phyloP scores from a whole-genome alignment of 30 jellyfish, hydroid and myxozoan genomes.

The Turritopsis rubra region DNA sequence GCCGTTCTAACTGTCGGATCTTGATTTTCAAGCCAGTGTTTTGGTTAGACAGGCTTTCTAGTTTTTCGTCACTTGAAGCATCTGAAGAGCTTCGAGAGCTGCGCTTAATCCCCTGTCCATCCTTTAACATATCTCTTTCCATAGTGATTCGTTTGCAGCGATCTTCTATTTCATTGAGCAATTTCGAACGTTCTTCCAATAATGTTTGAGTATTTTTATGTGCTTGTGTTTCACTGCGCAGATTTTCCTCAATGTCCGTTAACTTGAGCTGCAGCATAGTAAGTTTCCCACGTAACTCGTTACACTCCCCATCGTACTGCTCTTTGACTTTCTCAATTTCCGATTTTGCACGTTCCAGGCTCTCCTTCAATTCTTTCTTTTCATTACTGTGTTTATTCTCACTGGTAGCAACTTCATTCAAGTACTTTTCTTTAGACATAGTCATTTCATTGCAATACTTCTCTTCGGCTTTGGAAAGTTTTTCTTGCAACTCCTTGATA shows the following conservation, averaged over 20 bases:
- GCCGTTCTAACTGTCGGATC: conserved; percentile 20
- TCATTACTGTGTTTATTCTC: conserved; percentile 6
- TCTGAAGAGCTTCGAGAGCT: conserved; percentile 5
- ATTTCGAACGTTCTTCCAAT: conserved; percentile 32
- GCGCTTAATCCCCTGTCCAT: background rate
- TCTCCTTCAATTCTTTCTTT: conserved; percentile 35
- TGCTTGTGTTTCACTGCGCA: conserved; percentile 4
- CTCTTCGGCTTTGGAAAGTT: conserved; percentile 67
- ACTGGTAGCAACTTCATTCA: conserved; percentile 28
- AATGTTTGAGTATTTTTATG: conserved; percentile 26
- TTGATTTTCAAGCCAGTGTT: conserved; percentile 21
- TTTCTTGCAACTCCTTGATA: conserved; percentile 42
- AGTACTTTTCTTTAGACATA: conserved; percentile 56
- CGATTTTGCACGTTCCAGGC: conserved; percentile 26
- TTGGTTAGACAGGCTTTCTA: background rate
- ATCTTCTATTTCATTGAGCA: conserved; percentile 26
- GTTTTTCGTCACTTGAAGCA: conserved; percentile 1
- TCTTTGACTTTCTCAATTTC: conserved; percentile 19
- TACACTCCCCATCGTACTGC: conserved; percentile 14
- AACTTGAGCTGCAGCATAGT: conserved; percentile 13
- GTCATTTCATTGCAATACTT: conserved; percentile 41
- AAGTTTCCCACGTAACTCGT: conserved; percentile 6
- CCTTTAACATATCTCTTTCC: conserved; percentile 33
- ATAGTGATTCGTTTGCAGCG: conserved; percentile 29
- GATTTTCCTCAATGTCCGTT: conserved; percentile 13